Percentiles rank a stretch among this genome's conserved stretches.
Evolutionary conservation across 2,888 invertebrate species (phyloP).

Genomic region (Tanypteryx hageni): DNA sequence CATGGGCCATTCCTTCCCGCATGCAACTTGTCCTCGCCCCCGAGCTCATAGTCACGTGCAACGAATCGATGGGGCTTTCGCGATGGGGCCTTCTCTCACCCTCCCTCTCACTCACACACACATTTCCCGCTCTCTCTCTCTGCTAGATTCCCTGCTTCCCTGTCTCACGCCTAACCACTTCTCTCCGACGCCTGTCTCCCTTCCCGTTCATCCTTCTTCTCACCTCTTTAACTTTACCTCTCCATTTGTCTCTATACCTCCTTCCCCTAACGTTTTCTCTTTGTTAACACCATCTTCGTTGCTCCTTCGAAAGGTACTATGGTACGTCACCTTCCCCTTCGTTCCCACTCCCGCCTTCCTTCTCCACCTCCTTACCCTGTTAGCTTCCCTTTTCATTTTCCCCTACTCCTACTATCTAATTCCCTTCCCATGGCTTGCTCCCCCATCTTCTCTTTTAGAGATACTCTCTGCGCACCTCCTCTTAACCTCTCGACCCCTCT

Average conservation of each 20-base stretch:
- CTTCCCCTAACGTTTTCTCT: not conserved
- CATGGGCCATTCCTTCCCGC: constrained; percentile 50
- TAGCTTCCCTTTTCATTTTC: not conserved
- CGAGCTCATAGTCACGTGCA: constrained; percentile 51
- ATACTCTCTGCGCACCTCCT: too few species aligned
- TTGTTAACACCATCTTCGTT: not conserved
- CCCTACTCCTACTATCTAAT: not conserved
- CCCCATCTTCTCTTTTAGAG: not conserved
- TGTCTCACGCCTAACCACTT: not conserved
- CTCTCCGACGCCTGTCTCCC: not conserved
- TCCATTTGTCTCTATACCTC: not conserved
- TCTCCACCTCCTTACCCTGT: not conserved
- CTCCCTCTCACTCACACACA: not conserved
- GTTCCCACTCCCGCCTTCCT: not conserved
- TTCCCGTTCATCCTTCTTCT: not conserved
- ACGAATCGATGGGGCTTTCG: constrained; percentile 53
- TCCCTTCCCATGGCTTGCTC: not conserved
- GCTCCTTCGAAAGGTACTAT: not conserved
- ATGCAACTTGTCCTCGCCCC: not conserved
- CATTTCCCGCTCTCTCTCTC: not conserved
- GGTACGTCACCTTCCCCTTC: not conserved
- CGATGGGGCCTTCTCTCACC: not conserved
- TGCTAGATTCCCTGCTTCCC: not conserved
- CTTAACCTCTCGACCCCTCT: not conserved
- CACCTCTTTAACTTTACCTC: not conserved